Conservation (phyloP, 2,888 invertebrate species). For the Tachina lurida region DNA sequence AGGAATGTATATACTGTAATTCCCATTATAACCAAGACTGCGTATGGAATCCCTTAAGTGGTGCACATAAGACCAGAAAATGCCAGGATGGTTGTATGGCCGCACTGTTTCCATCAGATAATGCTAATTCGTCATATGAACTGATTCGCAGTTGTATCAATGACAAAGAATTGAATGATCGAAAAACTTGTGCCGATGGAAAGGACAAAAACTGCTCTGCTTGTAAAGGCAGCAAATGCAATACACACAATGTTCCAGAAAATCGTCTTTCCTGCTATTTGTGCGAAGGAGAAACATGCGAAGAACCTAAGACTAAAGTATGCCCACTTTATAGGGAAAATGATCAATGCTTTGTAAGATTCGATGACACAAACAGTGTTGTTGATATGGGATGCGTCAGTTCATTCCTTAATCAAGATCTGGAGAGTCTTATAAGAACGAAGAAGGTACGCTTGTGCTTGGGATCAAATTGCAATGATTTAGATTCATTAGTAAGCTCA, state of each 20-base stretch:
- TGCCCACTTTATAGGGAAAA: slow-evolving; percentile 76
- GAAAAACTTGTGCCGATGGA: slow-evolving; percentile 72
- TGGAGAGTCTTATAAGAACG: slow-evolving; percentile 76
- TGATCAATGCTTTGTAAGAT: slow-evolving; percentile 77
- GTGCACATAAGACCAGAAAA: slow-evolving; percentile 73
- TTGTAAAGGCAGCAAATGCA: slow-evolving; percentile 76
- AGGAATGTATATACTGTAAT: slow-evolving; percentile 79
- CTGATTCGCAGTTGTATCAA: slow-evolving; percentile 79
- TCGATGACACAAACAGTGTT: slow-evolving; percentile 76
- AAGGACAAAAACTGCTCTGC: slow-evolving; percentile 74
- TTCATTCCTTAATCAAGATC: slow-evolving; percentile 76
- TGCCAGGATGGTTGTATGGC: slow-evolving; percentile 80
- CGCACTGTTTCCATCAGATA: slow-evolving; percentile 76
- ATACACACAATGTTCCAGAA: slow-evolving; percentile 75
- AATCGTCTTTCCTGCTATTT: slow-evolving; percentile 76
- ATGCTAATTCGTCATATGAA: slow-evolving; percentile 73
- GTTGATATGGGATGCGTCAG: slow-evolving; percentile 78
- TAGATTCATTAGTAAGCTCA: slow-evolving; percentile 66
- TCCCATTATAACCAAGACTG: slow-evolving; percentile 75
- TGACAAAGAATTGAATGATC: slow-evolving; percentile 79
- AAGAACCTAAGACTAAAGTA: slow-evolving; percentile 70
- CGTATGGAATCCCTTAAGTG: slow-evolving; percentile 73
- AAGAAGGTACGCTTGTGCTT: slow-evolving; percentile 78
- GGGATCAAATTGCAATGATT: slow-evolving; percentile 77
- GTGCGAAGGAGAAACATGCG: slow-evolving; percentile 76